Evolutionary conservation across 2,113 vertebrate genomes (phyloP).

Genomic region (Mohoua ochrocephala): DNA sequence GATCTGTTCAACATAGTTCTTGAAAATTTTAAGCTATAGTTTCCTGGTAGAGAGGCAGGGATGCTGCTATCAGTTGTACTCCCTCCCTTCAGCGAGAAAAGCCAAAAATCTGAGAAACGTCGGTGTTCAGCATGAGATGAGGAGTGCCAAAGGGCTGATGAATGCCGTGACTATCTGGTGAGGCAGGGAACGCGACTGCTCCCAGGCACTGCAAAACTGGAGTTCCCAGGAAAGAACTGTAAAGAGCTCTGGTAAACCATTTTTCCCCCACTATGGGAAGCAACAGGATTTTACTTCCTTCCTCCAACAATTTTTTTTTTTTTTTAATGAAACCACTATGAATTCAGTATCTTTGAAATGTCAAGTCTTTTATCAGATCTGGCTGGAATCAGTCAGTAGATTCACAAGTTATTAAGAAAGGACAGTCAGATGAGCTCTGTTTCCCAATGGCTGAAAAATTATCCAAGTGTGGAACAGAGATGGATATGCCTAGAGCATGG

Average conservation of each 20-base stretch:
- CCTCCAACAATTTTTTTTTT: neutral
- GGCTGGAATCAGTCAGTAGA: neutral
- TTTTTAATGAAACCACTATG: neutral
- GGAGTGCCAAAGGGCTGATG: neutral
- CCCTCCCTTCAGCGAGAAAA: neutral
- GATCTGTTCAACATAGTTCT: neutral
- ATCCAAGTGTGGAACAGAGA: neutral
- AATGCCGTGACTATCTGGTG: neutral
- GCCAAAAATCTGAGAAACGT: neutral
- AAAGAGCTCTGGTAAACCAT: neutral
- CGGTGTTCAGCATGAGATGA: neutral
- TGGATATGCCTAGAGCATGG: neutral
- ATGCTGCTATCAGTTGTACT: neutral
- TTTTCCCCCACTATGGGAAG: accelerated
- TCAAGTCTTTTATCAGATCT: neutral
- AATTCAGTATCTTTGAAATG: neutral
- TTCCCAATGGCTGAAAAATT: neutral
- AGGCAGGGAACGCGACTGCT: neutral
- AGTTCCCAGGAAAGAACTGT: neutral
- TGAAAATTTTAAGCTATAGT: neutral
- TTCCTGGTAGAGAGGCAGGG: neutral
- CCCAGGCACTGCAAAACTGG: neutral
- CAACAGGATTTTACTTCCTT: neutral
- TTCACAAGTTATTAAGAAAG: neutral
- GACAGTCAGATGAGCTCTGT: neutral